phyloP scores from a whole-genome alignment of 2,888 invertebrate species.

The Rhyacophila evoluta region DNA sequence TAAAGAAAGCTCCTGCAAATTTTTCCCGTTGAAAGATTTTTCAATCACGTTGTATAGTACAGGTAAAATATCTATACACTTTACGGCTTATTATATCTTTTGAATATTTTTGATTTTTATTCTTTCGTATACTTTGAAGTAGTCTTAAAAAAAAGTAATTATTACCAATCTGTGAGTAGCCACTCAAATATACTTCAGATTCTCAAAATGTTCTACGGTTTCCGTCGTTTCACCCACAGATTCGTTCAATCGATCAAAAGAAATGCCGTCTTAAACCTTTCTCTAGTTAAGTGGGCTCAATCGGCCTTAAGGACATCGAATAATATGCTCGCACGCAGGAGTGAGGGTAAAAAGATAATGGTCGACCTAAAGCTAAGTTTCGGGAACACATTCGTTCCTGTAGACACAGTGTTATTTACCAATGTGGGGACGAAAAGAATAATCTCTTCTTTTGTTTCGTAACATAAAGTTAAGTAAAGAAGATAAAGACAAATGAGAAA shows the following conservation, averaged over 20 bases:
- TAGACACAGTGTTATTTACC: background rate
- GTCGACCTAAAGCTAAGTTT: background rate
- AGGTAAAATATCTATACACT: too few relatives aligned
- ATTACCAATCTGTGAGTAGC: background rate
- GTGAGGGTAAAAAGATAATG: background rate
- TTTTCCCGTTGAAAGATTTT: too few relatives aligned
- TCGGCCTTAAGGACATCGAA: background rate
- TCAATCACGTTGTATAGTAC: too few relatives aligned
- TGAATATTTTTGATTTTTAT: background rate
- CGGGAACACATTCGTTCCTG: background rate
- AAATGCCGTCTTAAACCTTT: background rate
- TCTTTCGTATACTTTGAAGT: background rate
- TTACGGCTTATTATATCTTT: too few relatives aligned
- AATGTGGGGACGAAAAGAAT: background rate
- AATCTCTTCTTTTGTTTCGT: background rate
- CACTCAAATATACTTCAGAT: background rate
- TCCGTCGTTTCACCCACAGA: background rate
- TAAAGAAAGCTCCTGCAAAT: too few relatives aligned
- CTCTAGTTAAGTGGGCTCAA: constrained; percentile 1
- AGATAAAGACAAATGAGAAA: background rate
- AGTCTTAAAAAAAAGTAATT: background rate
- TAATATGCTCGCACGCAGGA: background rate
- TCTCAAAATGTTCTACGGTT: background rate
- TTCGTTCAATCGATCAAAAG: background rate
- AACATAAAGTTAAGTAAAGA: background rate